Evolutionary conservation across 1,140 invertebrate genomes (phyloP), one percentile per base, ranked within the genome.

Genomic region (Zaprionus capensis): DNA sequence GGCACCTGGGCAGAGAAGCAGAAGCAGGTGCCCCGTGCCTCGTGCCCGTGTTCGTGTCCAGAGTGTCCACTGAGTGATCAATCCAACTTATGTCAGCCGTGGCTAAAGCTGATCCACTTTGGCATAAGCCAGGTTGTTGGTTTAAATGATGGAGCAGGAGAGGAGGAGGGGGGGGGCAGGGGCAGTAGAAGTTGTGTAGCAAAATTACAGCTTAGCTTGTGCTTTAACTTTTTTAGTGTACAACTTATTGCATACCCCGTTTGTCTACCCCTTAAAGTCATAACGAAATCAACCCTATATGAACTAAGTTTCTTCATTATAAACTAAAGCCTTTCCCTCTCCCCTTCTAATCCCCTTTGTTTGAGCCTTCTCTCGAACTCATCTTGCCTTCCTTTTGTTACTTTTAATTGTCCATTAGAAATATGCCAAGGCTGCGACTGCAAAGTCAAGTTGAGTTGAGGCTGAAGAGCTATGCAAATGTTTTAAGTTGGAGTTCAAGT

Each of bases 71-170:
- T 28, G 51, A 71, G 84, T 80, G 81, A 87, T 87, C 84, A 83
- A 87, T 87, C 84, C 87, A 82, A 79, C 84, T 87, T 87, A 83
- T 88, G 84, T 81, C 82, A 86, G 57, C 61, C 70, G 12, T 80
- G 55, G 83, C 68, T 69, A 46, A 26, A 22, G 74, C 57, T 84
- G 78, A 78, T 85, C 71, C 67, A 81, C 69, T 85, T 81, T 17
- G 26, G 28, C 24, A 2, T 49, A n/a, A 9, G 28, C n/a, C 46
- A 31, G 11, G 11, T 15, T 9, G 38, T 5, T 44, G n/a, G n/a
- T n/a, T n/a, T n/a, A n/a, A n/a, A n/a, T n/a, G n/a, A n/a, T n/a
- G n/a, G n/a, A n/a, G 46, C 20, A 22, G 46, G 7, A 14, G 46
- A 5, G 5, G 46, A 9, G 1, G 9, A 0, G 5, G 20, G 17